A percentile compares a stretch with the other conserved stretches of the same genome.
Evolutionary conservation across 1,140 invertebrate species (phyloP).

Genomic region (Orchesella cincta): DNA sequence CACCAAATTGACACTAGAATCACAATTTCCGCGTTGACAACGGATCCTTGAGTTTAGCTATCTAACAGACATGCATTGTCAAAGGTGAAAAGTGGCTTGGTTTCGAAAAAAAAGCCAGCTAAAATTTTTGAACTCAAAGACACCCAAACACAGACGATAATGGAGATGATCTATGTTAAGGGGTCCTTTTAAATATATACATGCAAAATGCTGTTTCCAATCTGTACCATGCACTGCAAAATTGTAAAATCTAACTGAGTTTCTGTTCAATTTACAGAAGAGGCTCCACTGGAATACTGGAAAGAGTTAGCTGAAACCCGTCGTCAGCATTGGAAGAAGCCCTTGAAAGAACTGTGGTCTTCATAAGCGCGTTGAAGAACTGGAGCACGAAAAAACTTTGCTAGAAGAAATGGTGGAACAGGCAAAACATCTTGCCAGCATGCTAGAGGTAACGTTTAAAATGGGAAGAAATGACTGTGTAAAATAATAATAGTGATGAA

Average conservation of each 20-base stretch:
- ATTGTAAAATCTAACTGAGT: not conserved
- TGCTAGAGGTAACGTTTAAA: constrained; percentile 10
- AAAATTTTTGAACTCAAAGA: not conserved
- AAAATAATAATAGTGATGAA: not conserved
- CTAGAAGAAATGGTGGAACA: constrained; percentile 36
- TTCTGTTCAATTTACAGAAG: constrained; percentile 16
- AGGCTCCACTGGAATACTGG: constrained; percentile 33
- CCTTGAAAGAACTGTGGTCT: constrained; percentile 31
- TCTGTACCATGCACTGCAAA: not conserved
- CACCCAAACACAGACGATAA: constrained; percentile 28
- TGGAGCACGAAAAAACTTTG: constrained; percentile 31
- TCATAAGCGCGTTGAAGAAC: constrained; percentile 31
- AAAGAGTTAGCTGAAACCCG: constrained; percentile 36
- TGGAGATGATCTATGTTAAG: constrained; percentile 34
- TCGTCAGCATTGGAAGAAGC: constrained; percentile 30
- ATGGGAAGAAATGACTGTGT: not conserved
- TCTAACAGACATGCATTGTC: no score
- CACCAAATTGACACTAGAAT: no score
- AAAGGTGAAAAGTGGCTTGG: not conserved
- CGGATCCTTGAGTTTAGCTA: no score
- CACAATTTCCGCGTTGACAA: no score
- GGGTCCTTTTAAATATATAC: not conserved
- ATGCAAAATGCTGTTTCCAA: not conserved
- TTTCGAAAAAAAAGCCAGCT: not conserved
- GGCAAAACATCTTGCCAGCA: not conserved